A percentile compares a stretch with the other conserved stretches of the same genome.
Conservation (phyloP, 2,888 invertebrate species). For the Sturmia bella region DNA sequence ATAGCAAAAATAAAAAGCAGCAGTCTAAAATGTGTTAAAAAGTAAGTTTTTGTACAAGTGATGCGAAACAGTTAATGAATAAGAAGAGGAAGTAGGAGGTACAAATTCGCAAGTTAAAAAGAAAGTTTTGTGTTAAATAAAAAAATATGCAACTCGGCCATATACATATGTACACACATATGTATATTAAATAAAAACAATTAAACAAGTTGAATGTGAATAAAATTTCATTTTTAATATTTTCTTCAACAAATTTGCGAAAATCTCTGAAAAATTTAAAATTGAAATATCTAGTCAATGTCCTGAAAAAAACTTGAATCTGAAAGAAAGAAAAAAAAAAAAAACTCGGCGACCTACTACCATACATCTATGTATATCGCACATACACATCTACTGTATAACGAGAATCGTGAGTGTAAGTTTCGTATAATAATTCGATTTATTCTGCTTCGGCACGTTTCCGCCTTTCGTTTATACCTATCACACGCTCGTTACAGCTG, state of each 20-base stretch:
- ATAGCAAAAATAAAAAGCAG: conserved; percentile 43
- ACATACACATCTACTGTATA: conserved; percentile 70
- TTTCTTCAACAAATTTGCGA: conserved; percentile 66
- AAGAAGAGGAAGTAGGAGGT: conserved; percentile 47
- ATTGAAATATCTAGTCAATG: conserved; percentile 60
- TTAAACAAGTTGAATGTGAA: conserved; percentile 8
- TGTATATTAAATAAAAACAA: conserved; percentile 24
- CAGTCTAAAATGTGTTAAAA: conserved; percentile 39
- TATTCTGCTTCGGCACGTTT: conserved; percentile 69
- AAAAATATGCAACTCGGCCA: conserved; percentile 1
- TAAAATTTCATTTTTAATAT: conserved; percentile 5
- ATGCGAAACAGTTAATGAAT: conserved; percentile 42
- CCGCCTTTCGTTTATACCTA: conserved; percentile 68
- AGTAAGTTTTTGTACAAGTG: conserved; percentile 45
- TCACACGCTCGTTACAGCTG: conserved; percentile 62
- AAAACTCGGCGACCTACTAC: conserved; percentile 68
- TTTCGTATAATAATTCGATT: conserved; percentile 69
- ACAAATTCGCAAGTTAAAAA: conserved; percentile 7
- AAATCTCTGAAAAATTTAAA: conserved; percentile 34
- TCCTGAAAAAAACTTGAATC: conserved; percentile 52
- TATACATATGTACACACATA: not conserved
- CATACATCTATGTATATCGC: conserved; percentile 67
- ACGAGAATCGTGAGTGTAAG: conserved; percentile 66
- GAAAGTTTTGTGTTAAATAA: conserved; percentile 1
- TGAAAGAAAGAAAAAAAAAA: conserved; percentile 51